Base-by-base conservation (phyloP, 2,113 vertebrate species). In the Zapornia atra region DNA sequence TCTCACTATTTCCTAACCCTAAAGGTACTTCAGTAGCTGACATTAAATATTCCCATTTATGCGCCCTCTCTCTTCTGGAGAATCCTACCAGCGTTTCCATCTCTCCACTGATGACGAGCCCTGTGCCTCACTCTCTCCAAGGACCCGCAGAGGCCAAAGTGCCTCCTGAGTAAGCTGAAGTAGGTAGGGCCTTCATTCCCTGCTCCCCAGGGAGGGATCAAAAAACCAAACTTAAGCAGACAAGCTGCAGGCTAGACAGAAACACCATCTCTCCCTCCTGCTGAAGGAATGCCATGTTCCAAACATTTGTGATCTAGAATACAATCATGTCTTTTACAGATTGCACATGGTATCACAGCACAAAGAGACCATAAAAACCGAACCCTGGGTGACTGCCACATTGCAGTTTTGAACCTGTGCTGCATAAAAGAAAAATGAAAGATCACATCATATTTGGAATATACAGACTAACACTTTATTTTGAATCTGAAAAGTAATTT, bases 51-150 rank as follows among this genome's bases (percentile, higher is more conserved):
- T 78, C 44, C 24, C 50, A 82, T 22, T 11, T 66, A 71, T 0
- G 0, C 0, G 1, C 12, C 6, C 29, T 3, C 24, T 11, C n/a
- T n/a, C 44, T 61, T 69, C 70, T 66, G 31, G 12, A 75, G 63
- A 86, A 19, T 18, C 18, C 12, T 42, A 59, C 8, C 28, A 89
- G 13, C 2, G 4, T 22, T 76, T 83, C 64, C 31, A 33, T 19
- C 57, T 80, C 48, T 46, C 54, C 54, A 69, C n/a, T 11, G 9
- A 19, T 36, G 40, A 42, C 0, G 0, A 86, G 7, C 8, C 34
- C 87, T 48, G 14, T 9, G 57, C 31, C 48, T 40, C 18, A 54
- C 64, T 54, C 54, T 51, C 22, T 53, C 24, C 72, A 90, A 64
- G 11, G 20, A 76, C 14, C 8, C 38, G 68, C 12, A 0, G 0